phyloP scores from a whole-genome alignment of 1,140 invertebrate species.

The Drosophila nigrodunni region DNA sequence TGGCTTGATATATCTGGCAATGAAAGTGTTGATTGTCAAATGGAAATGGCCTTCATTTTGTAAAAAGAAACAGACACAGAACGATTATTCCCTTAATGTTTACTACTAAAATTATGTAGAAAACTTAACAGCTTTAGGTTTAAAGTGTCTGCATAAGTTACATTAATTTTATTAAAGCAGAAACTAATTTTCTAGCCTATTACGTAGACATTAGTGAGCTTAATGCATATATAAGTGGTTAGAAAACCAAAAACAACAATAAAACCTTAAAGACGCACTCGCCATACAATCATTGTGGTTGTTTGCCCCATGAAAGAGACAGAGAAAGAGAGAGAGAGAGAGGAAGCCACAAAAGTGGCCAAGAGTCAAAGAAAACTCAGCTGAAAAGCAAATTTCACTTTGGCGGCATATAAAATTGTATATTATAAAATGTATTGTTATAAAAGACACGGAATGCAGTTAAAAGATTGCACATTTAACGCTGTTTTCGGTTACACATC shows the following conservation, averaged over 20 bases:
- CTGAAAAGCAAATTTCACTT: constrained; percentile 68
- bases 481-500: constrained; percentile 32
- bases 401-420: constrained; percentile 58
- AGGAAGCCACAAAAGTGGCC: constrained; percentile 54
- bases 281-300: constrained; percentile 24
- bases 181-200: constrained; percentile 34
- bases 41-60: constrained; percentile 36
- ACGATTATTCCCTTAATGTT: background rate
- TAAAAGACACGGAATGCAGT: constrained; percentile 5
- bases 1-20: constrained; percentile 55
- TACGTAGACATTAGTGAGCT: constrained; percentile 32
- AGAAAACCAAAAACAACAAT: constrained; percentile 14
- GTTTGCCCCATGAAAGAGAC: background rate
- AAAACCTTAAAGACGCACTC: constrained; percentile 32
- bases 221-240: constrained; percentile 34
- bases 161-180: constrained; percentile 4
- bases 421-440: constrained; percentile 10
- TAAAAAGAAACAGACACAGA: background rate
- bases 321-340: constrained; percentile 27
- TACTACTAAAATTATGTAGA: background rate
- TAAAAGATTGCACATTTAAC: constrained; percentile 31
- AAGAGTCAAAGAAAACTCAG: constrained; percentile 61
- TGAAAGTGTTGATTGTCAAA: constrained; percentile 51
- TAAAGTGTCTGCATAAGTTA: background rate
- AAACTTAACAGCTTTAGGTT: background rate